Evolutionary conservation across 2,113 vertebrate species (phyloP), one percentile per base, ranked within the genome.

Genomic region (Marcusenius ussheri): DNA sequence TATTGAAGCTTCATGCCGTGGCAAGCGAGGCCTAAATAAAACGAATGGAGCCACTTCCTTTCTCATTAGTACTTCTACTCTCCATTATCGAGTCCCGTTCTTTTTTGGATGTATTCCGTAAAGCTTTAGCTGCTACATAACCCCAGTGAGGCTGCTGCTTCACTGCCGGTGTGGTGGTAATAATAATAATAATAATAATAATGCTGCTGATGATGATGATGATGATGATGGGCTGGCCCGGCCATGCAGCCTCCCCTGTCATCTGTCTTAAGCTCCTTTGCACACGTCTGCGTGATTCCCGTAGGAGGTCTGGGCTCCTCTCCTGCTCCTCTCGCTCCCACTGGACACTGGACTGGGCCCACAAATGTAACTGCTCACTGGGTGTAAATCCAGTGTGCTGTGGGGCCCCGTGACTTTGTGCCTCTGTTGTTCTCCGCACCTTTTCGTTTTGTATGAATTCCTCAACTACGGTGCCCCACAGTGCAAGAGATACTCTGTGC

Each of bases 1-100:
- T 90, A 35, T 80, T 80, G 47, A 58, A 53, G 46, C 19, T 80
- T 88, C 46, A 56, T 83, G 49, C 50, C 49, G 6, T 50, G 45
- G n/a, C 13, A 84, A 46, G 85, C 13, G 0, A 88, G 88, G 51
- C 56, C 45, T 83, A 58, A 83, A 90, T 83, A 88, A 83, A 90
- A 90, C 66, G 50, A 88, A 90, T 83, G 49, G 53, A 77, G 31
- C 31, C 31, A 39, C 31, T 77, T 77, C 31, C 70, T 77, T 39
- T 39, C 70, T 77, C 70, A 39, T 77, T 77, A 77, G 70, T 77
- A 39, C 70, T 35, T 39, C 70, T 39, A 3, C 31, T 39, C 70
- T 77, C 70, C 31, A 17, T 77, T 77, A 77, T 39, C 19, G 70
- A 77, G 70, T 35, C 35, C 31, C 3, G 3, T 77, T 39, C 31